Conservation (phyloP, 2,113 vertebrate genomes). For the Oryctolagus cuniculus region mOryCun1.1 NC_091446.1:76506001-76506500, state of each 20-base stretch:
- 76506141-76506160: no score
- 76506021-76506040: neutral
- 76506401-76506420: constrained; percentile 28
- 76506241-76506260: neutral
- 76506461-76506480: constrained; percentile 77
- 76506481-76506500: constrained; percentile 80
- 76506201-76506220: neutral
- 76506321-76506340: rapidly evolving
- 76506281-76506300: neutral
- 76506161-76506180: neutral
- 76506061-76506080: neutral
- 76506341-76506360: neutral
- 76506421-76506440: constrained; percentile 55
- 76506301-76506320: neutral
- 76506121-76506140: neutral
- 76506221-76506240: neutral
- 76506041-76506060: neutral
- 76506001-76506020: neutral
- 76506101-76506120: neutral
- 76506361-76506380: neutral
- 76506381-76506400: neutral
- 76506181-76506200: neutral
- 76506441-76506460: constrained; percentile 70
- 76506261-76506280: neutral
- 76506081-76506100: neutral